Base-by-base conservation (phyloP, 23 tunicate species). In the Phallusia fumigata region DNA sequence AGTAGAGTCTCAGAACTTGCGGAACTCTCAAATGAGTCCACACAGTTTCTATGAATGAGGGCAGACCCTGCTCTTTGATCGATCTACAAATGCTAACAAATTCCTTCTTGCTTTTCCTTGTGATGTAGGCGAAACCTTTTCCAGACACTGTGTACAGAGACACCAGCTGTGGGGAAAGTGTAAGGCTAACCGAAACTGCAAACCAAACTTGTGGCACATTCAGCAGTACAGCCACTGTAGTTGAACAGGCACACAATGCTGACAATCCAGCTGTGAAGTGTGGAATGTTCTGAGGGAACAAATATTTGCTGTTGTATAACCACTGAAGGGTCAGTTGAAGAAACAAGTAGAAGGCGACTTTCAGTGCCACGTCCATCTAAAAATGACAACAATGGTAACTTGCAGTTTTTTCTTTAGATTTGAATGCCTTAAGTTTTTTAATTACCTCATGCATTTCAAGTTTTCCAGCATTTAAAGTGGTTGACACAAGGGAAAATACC, bases 21-120 rank as follows among this genome's bases (percentile, higher is more conserved):
- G 91, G 86, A 19, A 88, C 86, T 28, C 91, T 75, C 50, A 85
- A 65, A 22, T 53, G 35, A 15, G 49, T 51, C 91, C 91, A 88
- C 34, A 86, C 64, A 49, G 76, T 65, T 30, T 88, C 53, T 21
- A 88, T 64, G 19, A 65, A 72, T 0, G 34, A 24, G 19, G 85
- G 85, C 32, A 82, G 52, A 3, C 85, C 85, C 35, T 64, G 78
- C 16, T 28, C 84, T 49, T 0, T 53, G 49, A 35, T 12, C 3
- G 72, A 76, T 50, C 36, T 53, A 50, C 24, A 64, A 12, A 31
- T 53, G 53, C 24, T 2, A 36, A 21, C 36, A 58, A 32, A 78
- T 44, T 28, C 21, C 64, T 31, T 53, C 28, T 53, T 77, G 19
- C 32, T 32, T 32, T 52, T 22, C 6, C 28, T 28, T n/a, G 6